These are phyloP conservation scores for Tetranychus truncatus DNA, from an alignment of 2,888 invertebrate species.

Conservation along the genomic window DNA sequence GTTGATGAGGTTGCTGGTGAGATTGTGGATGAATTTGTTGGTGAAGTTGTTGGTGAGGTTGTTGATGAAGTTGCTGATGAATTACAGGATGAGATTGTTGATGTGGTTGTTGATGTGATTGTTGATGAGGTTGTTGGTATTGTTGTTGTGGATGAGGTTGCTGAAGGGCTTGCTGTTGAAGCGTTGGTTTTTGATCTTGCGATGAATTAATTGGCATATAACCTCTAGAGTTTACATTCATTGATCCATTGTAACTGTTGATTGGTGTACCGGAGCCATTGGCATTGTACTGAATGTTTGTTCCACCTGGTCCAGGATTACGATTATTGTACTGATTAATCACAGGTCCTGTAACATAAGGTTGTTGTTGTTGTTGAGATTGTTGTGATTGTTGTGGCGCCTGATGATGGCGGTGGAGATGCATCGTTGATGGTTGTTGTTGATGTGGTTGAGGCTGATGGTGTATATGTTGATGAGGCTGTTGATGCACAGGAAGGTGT, in stretches of 20 bases:
- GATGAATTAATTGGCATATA: constrained; percentile 2
- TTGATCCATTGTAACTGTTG: constrained; percentile 2
- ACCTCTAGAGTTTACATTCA: neutral
- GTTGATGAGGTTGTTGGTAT: neutral
- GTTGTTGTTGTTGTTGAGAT: neutral
- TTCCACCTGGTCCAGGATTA: neutral
- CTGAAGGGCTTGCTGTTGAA: neutral
- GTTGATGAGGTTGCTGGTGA: constrained; percentile 1
- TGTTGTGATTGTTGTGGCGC: neutral
- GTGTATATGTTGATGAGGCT: neutral
- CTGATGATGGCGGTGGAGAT: neutral
- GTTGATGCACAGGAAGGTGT: neutral
- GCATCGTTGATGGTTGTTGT: neutral
- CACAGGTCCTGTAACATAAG: neutral
- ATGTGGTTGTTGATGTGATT: neutral
- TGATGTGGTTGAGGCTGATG: neutral
- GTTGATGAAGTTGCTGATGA: neutral
- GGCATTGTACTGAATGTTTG: neutral
- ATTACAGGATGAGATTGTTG: neutral
- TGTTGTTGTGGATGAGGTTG: neutral
- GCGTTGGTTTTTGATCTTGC: neutral
- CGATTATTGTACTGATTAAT: neutral
- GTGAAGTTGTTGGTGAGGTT: neutral
- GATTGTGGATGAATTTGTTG: neutral
- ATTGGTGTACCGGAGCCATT: neutral